Evolutionary conservation across 2,888 invertebrate species (phyloP).

Genomic region (Encarsia formosa): DNA sequence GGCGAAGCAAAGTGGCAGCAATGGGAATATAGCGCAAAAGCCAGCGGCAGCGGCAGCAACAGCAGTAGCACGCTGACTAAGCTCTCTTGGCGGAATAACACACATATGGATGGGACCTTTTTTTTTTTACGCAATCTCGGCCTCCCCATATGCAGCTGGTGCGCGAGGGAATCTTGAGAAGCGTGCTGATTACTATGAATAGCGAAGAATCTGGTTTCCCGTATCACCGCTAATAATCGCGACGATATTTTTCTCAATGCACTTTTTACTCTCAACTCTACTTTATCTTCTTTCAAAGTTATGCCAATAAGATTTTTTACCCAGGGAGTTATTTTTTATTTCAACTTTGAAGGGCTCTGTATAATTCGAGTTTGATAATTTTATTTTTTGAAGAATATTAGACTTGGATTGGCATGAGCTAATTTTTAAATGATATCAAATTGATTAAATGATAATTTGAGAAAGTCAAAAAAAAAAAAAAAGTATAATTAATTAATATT

Average conservation of each 20-base stretch:
- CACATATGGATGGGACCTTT: conserved; percentile 23
- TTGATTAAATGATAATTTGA: too few relatives aligned
- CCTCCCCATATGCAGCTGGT: conserved; percentile 1
- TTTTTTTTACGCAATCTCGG: conserved; percentile 20
- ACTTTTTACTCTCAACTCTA: too few relatives aligned
- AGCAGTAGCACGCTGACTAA: conserved; percentile 22
- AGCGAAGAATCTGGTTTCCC: conserved; percentile 8
- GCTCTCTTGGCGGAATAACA: conserved; percentile 9
- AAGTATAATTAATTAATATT: too few relatives aligned
- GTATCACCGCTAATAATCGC: background rate
- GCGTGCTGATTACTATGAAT: background rate
- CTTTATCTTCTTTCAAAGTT: too few relatives aligned
- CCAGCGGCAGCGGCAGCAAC: background rate
- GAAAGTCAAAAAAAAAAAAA: too few relatives aligned
- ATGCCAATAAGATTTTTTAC: too few relatives aligned
- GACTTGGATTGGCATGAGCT: too few relatives aligned
- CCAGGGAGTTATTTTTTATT: too few relatives aligned
- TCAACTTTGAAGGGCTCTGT: too few relatives aligned
- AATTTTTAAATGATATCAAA: too few relatives aligned
- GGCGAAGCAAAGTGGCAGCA: background rate
- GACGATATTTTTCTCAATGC: background rate
- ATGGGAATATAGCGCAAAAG: background rate
- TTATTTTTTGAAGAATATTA: too few relatives aligned
- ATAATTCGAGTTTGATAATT: too few relatives aligned
- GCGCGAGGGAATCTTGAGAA: background rate